Evolutionary conservation across 2,113 vertebrate genomes (phyloP).

Genomic region (Nothobranchius kuhntae): DNA sequence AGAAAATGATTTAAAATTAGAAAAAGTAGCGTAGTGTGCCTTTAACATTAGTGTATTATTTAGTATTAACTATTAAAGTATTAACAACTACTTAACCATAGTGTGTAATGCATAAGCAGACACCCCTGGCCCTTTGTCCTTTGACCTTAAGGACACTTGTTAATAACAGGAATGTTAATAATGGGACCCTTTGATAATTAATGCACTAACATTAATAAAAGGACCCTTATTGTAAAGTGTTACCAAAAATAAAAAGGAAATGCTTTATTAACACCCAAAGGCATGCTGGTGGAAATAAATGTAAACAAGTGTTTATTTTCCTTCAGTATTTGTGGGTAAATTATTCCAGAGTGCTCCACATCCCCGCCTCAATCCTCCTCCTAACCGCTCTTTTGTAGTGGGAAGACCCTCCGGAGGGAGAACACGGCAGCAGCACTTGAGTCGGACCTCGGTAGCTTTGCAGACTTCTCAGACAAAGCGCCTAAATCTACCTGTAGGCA

Average conservation of each 20-base stretch:
- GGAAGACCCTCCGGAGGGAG: slow-evolving; percentile 26
- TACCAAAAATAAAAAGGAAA: not conserved
- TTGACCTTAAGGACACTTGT: no score
- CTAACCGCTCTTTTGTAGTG: slow-evolving; percentile 44
- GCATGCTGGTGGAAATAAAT: slow-evolving; percentile 3
- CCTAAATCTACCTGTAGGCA: slow-evolving; percentile 52
- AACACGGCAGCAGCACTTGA: slow-evolving; percentile 23
- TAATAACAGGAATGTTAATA: no score
- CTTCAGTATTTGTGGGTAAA: slow-evolving; percentile 40
- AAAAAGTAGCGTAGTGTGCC: no score
- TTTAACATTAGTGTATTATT: no score
- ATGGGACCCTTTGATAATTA: no score
- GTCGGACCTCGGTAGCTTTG: slow-evolving; percentile 44
- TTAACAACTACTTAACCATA: no score
- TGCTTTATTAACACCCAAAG: not conserved
- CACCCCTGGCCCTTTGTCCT: no score
- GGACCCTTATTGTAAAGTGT: no score
- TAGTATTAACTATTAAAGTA: no score
- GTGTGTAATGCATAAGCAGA: no score
- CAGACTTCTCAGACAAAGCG: slow-evolving; percentile 53
- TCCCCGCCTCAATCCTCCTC: slow-evolving; percentile 25
- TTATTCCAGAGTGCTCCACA: slow-evolving; percentile 32
- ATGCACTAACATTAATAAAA: no score
- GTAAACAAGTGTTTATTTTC: slow-evolving; percentile 13
- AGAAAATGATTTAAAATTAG: no score